Base-by-base conservation (phyloP, 2,888 invertebrate genomes). In the Eulithis testata region DNA sequence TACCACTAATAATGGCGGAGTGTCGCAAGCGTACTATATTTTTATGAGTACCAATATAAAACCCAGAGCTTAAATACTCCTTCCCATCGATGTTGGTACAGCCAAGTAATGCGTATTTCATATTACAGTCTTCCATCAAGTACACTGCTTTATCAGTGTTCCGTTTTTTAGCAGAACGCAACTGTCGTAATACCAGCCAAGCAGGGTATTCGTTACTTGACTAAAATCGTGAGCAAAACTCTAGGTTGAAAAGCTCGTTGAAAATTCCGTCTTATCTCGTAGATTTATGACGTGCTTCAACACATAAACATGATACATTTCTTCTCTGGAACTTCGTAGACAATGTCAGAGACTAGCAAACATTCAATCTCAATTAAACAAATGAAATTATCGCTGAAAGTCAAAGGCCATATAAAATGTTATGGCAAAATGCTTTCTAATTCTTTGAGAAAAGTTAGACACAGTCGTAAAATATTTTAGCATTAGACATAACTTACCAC, bases 301-400 rank as follows among this genome's bases (percentile, higher is more conserved):
- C 63, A 56, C 63, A 66, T 66, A 66, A 60, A 66, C 52, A 66
- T 62, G 66, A 60, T 63, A 63, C 63, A 66, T 60, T 63, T 58
- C 57, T 57, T 37, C 66, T 60, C 4, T 21, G 31, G 49, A 66
- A 66, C 66, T 63, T 66, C 56, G 45, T 52, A 66, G 66, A 66
- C 63, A 60, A 66, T 63, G 60, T 63, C 36, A 49, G 43, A 36
- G 50, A 51, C 43, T 44, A 36, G 36, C 47, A 37, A 31, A 62
- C 45, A 58, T 52, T 55, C 49, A 59, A 55, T 62, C 52, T 45
- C 8, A 53, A 58, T 62, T 40, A 37, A 6, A 27, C 9, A 9
- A 52, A 49, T 21, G 43, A 40, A 54, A 66, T 50, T 50, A 54
- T 51, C 55, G 51, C 37, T 62, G 62, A 66, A 66, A 66, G 59